Conservation (phyloP, 2,888 invertebrate genomes). For the Vanessa cardui region DNA sequence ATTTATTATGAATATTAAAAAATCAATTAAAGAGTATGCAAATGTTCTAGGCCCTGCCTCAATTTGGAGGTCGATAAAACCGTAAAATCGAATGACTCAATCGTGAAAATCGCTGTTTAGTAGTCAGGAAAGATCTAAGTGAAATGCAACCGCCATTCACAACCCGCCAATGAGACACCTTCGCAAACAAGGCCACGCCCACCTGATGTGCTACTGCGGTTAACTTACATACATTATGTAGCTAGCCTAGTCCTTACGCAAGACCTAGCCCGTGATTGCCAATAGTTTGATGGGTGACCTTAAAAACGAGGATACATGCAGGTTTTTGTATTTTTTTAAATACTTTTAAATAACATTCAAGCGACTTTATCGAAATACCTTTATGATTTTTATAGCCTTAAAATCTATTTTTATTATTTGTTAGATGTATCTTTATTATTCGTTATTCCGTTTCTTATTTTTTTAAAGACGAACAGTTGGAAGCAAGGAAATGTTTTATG, state of each 20-base stretch:
- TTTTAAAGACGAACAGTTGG: not conserved
- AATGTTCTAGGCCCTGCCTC: slow-evolving; percentile 19
- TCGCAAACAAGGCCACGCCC: slow-evolving; percentile 67
- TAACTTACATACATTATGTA: slow-evolving; percentile 45
- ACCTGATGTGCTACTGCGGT: slow-evolving; percentile 50
- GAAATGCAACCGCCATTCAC: slow-evolving; percentile 73
- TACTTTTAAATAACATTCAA: not conserved
- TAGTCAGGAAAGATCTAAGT: slow-evolving; percentile 64
- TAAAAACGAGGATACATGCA: not conserved
- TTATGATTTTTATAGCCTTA: no score
- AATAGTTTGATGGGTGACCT: slow-evolving; percentile 15
- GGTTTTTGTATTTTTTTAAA: slow-evolving; percentile 4
- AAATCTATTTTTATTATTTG: no score
- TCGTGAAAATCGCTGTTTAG: slow-evolving; percentile 54
- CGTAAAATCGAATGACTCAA: slow-evolving; percentile 42
- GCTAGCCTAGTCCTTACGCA: slow-evolving; percentile 40
- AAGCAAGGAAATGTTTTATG: not conserved
- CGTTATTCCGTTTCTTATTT: no score
- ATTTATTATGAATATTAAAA: not conserved
- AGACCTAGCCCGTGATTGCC: slow-evolving; percentile 37
- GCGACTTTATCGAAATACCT: no score
- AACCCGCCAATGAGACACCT: slow-evolving; percentile 64
- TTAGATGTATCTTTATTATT: no score
- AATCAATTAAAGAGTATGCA: not conserved
- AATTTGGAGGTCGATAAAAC: slow-evolving; percentile 23